Evolutionary conservation across 2,888 invertebrate genomes (phyloP), one percentile per base, ranked within the genome.

Genomic region (Beris chalybata): DNA sequence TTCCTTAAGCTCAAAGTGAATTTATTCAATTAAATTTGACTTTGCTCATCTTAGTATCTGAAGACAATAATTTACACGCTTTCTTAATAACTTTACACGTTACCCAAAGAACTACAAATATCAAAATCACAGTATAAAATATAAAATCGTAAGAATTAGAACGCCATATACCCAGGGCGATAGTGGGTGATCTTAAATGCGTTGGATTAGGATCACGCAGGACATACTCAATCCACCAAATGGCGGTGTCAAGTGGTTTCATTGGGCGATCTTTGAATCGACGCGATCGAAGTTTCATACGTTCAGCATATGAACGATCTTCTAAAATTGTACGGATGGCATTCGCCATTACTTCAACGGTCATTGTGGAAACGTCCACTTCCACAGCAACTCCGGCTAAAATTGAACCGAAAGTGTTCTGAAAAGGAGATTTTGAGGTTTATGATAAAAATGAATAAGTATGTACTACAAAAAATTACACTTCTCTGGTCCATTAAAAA

Each of bases 221-320:
- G 1, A 85, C 83, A 72, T 86, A 83, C 73, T 88, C 86, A 22
- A 85, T 81, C 87, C 86, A 87, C 76, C 84, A 84, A 1, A 85
- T 77, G 7, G 87, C 81, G 31, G 84, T 84, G 22, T 83, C 82
- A 22, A 85, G 78, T 0, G 87, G 84, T 1, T 81, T 75, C 71
- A 83, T 74, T 0, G 82, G 83, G 1, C 85, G 81, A 72, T 85
- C 84, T 56, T 74, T 75, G 75, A 82, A 84, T 45, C 80, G 72
- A 38, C 72, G 74, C 6, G 83, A 82, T 12, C 80, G 71, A 59
- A 76, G 74, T 68, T 78, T 76, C 15, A 80, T 80, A 65, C 77
- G 71, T 66, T 70, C 30, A 4, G 59, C 44, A 38, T 71, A 73
- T 5, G 32, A 69, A 12, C 68, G 65, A 64, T 71, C 66, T 5